Evolutionary conservation across 23 tunicate genomes (phyloP), one percentile per base, ranked within the genome.

Genomic region (Aplidium turbinatum): DNA sequence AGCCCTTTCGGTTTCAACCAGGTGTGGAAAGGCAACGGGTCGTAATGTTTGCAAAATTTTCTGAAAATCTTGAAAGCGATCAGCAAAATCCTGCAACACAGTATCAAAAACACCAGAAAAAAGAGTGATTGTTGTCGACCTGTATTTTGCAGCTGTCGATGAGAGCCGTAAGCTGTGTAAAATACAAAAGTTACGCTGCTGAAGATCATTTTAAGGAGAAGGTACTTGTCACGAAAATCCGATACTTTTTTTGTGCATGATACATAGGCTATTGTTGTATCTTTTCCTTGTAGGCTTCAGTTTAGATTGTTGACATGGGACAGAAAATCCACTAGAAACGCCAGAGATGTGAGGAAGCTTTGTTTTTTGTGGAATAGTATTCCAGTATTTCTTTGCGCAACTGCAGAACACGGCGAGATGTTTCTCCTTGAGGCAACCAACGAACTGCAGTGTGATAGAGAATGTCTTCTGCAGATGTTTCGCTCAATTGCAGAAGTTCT

Each of bases 391-490:
- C 68, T 62, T n/a, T 62, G 36, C 68, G 68, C 68, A 62, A 32
- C 68, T 6, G 68, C 68, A 62, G 36, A 62, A 62, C 68, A 30
- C 68, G 68, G 9, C 30, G 54, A 57, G 70, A 75, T 58, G 69
- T 75, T 58, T 75, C 80, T 58, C 69, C 69, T 36, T 75, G 80
- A 57, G 80, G 58, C 80, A 75, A 50, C 80, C 80, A 75, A 75
- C 80, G 69, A 58, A 57, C 80, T 3, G 80, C 30, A 28, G 80
- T 25, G 80, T 75, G 54, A 57, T 75, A 75, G 3, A 57, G 54
- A 57, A 57, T 58, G 35, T 74, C 79, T 68, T 74, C 67, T 22
- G 79, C 79, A 55, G 68, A 74, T 48, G 68, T 35, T 1, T 58
- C 61, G 21, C 61, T 13, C 61, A 40, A 75, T n/a, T n/a, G n/a